Percentiles rank a stretch among this genome's conserved stretches.
Evolutionary conservation across 2,888 invertebrate species (phyloP).

Genomic region (Melanchra persicariae): DNA sequence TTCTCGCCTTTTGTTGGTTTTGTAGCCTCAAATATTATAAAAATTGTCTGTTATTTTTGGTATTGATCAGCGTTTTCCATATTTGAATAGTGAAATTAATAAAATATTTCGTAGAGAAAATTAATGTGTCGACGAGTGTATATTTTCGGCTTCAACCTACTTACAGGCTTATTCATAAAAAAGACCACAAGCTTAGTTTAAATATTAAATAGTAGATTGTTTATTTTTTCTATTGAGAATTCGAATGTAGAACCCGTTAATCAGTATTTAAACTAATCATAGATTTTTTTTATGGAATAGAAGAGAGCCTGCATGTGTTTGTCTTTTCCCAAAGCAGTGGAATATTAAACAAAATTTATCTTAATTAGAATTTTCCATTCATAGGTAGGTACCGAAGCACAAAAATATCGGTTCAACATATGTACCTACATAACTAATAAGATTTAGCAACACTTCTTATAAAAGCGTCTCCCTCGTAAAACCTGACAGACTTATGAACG

Average conservation of each 20-base stretch:
- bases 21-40: not conserved
- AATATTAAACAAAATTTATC: too few species aligned
- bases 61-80: slow-evolving; percentile 3
- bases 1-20: not conserved
- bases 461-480: not conserved
- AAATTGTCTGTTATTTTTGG: not conserved
- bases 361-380: too few species aligned
- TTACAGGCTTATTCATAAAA: too few species aligned
- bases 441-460: not conserved
- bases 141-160: not conserved
- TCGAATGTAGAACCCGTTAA: too few species aligned
- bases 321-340: too few species aligned
- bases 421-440: not conserved
- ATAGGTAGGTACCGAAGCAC: not conserved
- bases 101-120: not conserved
- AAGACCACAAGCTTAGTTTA: too few species aligned
- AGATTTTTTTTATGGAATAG: too few species aligned
- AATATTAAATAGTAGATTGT: too few species aligned
- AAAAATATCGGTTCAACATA: not conserved
- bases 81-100: not conserved
- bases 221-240: too few species aligned
- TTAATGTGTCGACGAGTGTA: not conserved
- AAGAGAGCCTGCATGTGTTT: too few species aligned
- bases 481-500: not conserved
- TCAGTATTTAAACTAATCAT: too few species aligned